A percentile compares a stretch with the other conserved stretches of the same genome.
Evolutionary conservation across 2,888 invertebrate genomes (phyloP).

Genomic region (Scaptomyza flava): DNA sequence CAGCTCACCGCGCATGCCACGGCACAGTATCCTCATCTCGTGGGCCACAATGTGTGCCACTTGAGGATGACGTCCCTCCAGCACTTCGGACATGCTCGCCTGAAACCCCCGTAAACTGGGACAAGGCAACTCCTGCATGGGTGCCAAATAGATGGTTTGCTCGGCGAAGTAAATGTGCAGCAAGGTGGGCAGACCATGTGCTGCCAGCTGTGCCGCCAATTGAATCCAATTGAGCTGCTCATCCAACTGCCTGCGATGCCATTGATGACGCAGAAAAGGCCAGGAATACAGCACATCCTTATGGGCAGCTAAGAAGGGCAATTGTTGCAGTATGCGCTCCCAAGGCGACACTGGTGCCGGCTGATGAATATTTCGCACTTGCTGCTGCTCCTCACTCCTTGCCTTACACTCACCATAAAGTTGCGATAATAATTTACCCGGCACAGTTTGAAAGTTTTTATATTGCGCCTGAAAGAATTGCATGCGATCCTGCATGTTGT

Average conservation of each 20-base stretch:
- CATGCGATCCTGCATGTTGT: constrained; percentile 80
- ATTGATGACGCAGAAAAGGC: constrained; percentile 80
- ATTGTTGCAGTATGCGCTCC: constrained; percentile 61
- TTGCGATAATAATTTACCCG: constrained; percentile 68
- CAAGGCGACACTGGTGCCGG: constrained; percentile 43
- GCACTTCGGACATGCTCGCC: constrained; percentile 46
- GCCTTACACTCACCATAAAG: constrained; percentile 73
- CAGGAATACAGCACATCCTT: constrained; percentile 55
- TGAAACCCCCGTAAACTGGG: constrained; percentile 56
- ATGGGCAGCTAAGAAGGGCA: constrained; percentile 66
- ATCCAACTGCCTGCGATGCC: constrained; percentile 57
- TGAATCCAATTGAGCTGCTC: constrained; percentile 70
- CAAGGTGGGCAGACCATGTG: constrained; percentile 75
- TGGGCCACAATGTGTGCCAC: constrained; percentile 71
- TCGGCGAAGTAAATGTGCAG: constrained; percentile 80
- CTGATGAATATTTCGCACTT: neutral
- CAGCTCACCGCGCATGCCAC: constrained; percentile 62
- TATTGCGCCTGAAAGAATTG: constrained; percentile 72
- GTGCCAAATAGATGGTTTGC: constrained; percentile 75
- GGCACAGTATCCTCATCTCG: constrained; percentile 77
- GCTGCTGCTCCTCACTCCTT: constrained; percentile 1
- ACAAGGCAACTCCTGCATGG: constrained; percentile 64
- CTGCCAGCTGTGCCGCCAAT: constrained; percentile 74
- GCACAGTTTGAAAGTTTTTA: constrained; percentile 63
- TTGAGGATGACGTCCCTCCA: constrained; percentile 63